Base-by-base conservation (phyloP, 2,113 vertebrate species). In the Cryptotis parvus region DNA sequence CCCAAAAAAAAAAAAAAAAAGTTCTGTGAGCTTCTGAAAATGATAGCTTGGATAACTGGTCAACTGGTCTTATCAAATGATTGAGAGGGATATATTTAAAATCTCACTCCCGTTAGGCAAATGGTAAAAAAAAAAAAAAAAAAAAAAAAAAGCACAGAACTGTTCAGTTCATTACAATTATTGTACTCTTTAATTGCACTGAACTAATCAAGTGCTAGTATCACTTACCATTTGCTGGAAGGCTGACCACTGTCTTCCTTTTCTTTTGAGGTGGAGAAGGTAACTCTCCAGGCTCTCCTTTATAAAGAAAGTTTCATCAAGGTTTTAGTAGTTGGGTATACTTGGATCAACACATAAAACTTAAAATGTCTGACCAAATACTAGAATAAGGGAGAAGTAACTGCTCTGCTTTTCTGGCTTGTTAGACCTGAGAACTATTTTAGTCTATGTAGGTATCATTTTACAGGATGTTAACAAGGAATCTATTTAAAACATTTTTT, bases 171-270 rank as follows among this genome's bases (percentile, higher is more conserved):
- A 69, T 12, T 37, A 55, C 43, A 26, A 55, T 43, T 43, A 58
- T 0, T 70, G 20, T 7, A 69, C 18, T 37, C 31, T 70, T 58
- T 58, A 43, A 86, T 52, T 72, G 41, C 8, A 7, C 3, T 3
- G 68, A 90, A 61, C 9, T 43, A 18, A 83, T 37, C 41, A 0
- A 66, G 29, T 20, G 65, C 35, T 79, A 52, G 80, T 1, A 37
- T 1, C 72, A 69, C 96, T 97, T 92, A 99, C 98, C 98, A 18
- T 89, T 76, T 80, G 96, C 96, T 29, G 93, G 81, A 43, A 24
- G 81, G 78, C 98, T 97, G 37, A 80, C 27, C 4, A 93, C 18
- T 0, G 66, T 95, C 87, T 97, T 97, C 87, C 94, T 97, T 81
- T 96, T 98, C 92, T 98, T 98, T 58, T n/a, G 20, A 24, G 92